These are phyloP conservation scores for Eupithecia tripunctaria DNA, from an alignment of 2,888 invertebrate genomes.

Conservation along the genomic window DNA sequence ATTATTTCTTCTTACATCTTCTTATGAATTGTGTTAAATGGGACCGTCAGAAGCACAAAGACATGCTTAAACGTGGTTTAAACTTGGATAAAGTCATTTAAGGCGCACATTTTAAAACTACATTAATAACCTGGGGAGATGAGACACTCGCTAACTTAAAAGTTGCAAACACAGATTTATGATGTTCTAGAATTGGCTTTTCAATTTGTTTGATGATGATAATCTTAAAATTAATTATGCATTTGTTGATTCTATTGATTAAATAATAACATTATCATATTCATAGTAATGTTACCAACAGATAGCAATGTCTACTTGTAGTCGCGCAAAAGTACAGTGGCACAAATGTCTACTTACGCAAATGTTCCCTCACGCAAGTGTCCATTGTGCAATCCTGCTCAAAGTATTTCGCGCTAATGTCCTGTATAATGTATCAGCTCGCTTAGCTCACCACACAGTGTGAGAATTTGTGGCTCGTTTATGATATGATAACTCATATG, in stretches of 20 bases:
- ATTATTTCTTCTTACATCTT: constrained; percentile 38
- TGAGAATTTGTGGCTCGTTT: too few species aligned
- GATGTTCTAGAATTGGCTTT: constrained; percentile 1
- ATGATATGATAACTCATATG: too few species aligned
- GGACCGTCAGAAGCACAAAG: constrained; percentile 69
- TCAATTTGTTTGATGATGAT: not conserved
- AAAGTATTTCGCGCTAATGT: too few species aligned
- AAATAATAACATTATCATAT: too few species aligned
- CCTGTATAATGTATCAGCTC: too few species aligned
- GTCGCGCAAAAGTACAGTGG: too few species aligned
- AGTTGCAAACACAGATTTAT: constrained; percentile 53
- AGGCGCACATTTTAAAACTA: constrained; percentile 78
- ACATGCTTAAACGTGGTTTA: constrained; percentile 69
- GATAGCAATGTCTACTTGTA: too few species aligned
- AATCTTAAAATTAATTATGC: not conserved
- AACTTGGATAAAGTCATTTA: constrained; percentile 73
- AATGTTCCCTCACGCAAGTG: too few species aligned
- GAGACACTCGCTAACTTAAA: constrained; percentile 65
- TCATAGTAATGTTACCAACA: too few species aligned
- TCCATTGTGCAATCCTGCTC: too few species aligned
- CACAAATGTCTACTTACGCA: too few species aligned
- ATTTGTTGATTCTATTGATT: not conserved
- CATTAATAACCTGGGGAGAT: constrained; percentile 73
- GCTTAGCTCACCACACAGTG: too few species aligned
- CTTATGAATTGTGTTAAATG: constrained; percentile 66